A percentile compares a stretch with the other conserved stretches of the same genome.
These are phyloP conservation scores for Brachionichthys hirsutus DNA, from an alignment of 2,113 vertebrate genomes.

Conservation along the genomic window DNA sequence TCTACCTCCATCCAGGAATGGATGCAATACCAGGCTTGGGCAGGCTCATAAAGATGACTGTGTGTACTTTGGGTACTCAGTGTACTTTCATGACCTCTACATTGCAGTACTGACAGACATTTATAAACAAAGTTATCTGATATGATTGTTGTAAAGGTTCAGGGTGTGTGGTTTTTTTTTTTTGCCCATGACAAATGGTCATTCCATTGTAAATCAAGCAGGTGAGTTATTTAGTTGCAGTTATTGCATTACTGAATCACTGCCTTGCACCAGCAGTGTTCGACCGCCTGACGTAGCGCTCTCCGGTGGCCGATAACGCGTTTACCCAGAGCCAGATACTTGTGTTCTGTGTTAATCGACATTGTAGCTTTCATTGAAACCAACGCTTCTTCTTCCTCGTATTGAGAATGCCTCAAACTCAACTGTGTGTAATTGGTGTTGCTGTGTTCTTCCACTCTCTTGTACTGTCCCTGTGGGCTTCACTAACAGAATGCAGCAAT, in stretches of 20 bases:
- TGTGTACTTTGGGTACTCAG: too few species aligned
- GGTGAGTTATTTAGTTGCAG: neutral
- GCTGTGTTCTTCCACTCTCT: conserved; percentile 43
- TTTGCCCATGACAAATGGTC: conserved; percentile 2
- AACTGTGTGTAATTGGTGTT: conserved; percentile 39
- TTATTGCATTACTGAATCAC: neutral
- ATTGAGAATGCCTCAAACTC: conserved; percentile 7
- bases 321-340: neutral
- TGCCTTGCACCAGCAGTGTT: neutral
- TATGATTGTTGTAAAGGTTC: neutral
- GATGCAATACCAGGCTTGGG: too few species aligned
- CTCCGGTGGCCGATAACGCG: too few species aligned
- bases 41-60: neutral
- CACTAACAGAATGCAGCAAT: conserved; percentile 6
- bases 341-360: neutral
- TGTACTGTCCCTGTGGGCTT: conserved; percentile 40
- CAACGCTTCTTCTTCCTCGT: neutral
- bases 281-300: neutral
- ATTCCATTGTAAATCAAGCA: neutral
- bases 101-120: neutral
- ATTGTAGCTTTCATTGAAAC: neutral
- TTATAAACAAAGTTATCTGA: neutral
- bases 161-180: too few species aligned
- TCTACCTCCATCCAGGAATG: too few species aligned
- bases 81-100: neutral